Base-by-base conservation (phyloP, 2,797 vertebrate genomes). In the Danio jaintianensis region DNA sequence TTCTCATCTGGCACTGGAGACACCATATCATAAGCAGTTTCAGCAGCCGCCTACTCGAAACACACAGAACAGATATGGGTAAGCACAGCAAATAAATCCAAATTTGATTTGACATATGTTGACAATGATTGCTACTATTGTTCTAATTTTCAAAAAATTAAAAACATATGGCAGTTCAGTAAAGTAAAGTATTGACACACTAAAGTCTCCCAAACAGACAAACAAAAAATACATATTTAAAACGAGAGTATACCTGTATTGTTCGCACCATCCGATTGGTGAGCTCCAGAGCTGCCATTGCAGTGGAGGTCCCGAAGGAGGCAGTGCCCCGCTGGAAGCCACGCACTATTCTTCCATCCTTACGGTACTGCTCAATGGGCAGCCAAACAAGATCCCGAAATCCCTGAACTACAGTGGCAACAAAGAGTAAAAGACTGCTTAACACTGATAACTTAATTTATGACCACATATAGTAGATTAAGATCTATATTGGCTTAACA, bases 21-120 rank as follows among this genome's bases (percentile, higher is more conserved):
- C 10, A 99, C 97, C 98, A 99, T 98, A 89, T 99, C 97, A 83
- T 99, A 99, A 0, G 98, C 96, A 0, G 97, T 99, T 92, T 99
- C 98, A 81, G 98, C 98, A 16, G 98, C 97, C 5, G 97, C 97
- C 98, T 99, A 64, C 18, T 87, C 58, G 78, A 29, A 75, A 61
- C 58, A 70, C 16, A 88, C 78, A 82, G 61, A 6, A 81, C 36
- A 79, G 48, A 72, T 10, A 68, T 2, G 6, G 0, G 50, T 12
- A 75, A 15, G 16, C 15, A 45, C 1, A 18, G 16, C 6, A 12
- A 38, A 7, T 12, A 38, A 0, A 50, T 10, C 10, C 50, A 36
- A n/a, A 38, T 47, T 22, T 38, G 15, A 69, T 11, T 22, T 56
- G 18, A 29, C 12, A 13, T 15, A 59, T 59, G 9, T 9, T 47